phyloP scores from a whole-genome alignment of 1,140 invertebrate species.

The Camponotus pennsylvanicus region DNA sequence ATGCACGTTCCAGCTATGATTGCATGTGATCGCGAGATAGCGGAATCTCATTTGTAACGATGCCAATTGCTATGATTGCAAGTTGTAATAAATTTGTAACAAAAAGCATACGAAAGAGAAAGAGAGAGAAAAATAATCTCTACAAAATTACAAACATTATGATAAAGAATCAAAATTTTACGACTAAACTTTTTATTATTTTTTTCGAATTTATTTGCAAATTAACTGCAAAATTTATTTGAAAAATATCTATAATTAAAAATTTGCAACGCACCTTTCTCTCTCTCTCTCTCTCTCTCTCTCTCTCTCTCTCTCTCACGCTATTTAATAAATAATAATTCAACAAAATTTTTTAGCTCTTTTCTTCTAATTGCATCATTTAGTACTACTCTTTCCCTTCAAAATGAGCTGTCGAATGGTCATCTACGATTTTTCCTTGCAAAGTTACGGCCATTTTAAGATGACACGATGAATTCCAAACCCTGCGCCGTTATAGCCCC shows the following conservation, averaged over 20 bases:
- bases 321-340: constrained; percentile 31
- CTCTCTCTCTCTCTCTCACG: background rate
- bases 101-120: background rate
- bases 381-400: too few relatives aligned
- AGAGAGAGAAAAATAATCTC: background rate
- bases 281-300: background rate
- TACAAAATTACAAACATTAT: background rate
- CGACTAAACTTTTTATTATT: background rate
- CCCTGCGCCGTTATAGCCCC: too few relatives aligned
- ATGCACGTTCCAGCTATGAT: constrained; percentile 19
- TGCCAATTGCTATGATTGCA: constrained; percentile 45
- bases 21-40: constrained; percentile 33
- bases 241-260: background rate
- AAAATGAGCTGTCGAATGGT: too few relatives aligned
- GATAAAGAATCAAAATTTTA: background rate
- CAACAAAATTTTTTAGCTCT: too few relatives aligned
- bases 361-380: too few relatives aligned
- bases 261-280: background rate
- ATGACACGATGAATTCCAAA: too few relatives aligned
- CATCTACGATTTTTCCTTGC: too few relatives aligned
- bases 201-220: background rate
- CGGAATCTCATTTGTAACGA: constrained; percentile 51
- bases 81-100: constrained; percentile 36
- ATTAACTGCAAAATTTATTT: background rate
- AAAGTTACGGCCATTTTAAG: too few relatives aligned